Evolutionary conservation across 2,888 invertebrate species (phyloP), one percentile per base, ranked within the genome.

Genomic region (Choreutis nemorana): DNA sequence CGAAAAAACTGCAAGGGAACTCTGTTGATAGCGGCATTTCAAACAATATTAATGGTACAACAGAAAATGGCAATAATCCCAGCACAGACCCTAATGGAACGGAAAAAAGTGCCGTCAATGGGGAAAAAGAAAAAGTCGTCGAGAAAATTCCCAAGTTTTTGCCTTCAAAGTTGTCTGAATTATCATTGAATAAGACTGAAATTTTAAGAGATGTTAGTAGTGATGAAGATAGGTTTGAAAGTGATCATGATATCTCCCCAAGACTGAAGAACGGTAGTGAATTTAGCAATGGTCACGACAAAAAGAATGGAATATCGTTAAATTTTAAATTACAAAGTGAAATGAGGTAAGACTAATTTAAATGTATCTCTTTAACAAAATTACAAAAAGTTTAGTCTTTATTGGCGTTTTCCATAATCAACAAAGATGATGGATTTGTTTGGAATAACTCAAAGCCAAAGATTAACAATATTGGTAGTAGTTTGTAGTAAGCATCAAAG

Each of bases 21-120:
- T 75, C 75, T 0, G 68, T 77, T 0, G 77, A 78, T 34, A 78
- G 77, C 28, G 77, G 77, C 3, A 73, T 78, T 40, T 71, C 73
- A 0, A 63, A 43, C 28, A 72, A 73, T 35, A 54, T 65, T 2
- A 70, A 65, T 16, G 55, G 57, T 7, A 44, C 40, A n/a, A n/a
- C n/a, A n/a, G n/a, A n/a, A n/a, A 55, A 54, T 31, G 42, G 7
- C 4, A 27, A 8, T 4, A 27, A 8, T 14, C 11, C 9, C 8
- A 21, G 39, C 5, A 39, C 39, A 0, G 55, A 53, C 22, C 10
- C 39, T 0, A 63, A 61, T 24, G 42, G 45, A 2, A 30, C 30
- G 2, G 50, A 58, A 2, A 56, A 53, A 39, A 5, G 42, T 11
- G 24, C 31, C 8, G 35, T 41, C 9, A 36, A 37, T 24, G 30